A percentile compares a stretch with the other conserved stretches of the same genome.
These are phyloP conservation scores for Lepeophtheirus nordmannii DNA, from an alignment of 2,888 invertebrate genomes.

Conservation along the genomic window DNA sequence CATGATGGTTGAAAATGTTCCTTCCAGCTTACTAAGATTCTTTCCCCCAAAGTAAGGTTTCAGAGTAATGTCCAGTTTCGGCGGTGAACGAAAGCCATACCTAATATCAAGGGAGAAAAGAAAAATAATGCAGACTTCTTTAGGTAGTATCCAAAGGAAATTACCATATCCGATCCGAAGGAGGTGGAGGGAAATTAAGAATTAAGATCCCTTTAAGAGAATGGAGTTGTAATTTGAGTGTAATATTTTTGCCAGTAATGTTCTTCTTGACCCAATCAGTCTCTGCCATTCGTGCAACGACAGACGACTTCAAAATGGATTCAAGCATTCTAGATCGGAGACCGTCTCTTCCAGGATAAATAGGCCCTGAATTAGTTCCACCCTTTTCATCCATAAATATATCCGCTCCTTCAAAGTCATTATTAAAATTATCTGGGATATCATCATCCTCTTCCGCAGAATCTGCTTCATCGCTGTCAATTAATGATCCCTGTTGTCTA, in stretches of 20 bases:
- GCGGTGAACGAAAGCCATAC: slow-evolving; percentile 14
- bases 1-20: slow-evolving; percentile 5
- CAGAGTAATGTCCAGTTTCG: slow-evolving; percentile 15
- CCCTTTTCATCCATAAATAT: not conserved
- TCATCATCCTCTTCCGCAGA: slow-evolving; percentile 18
- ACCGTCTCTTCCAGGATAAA: not conserved
- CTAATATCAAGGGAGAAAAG: not conserved
- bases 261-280: slow-evolving; percentile 20
- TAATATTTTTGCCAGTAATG: slow-evolving; percentile 12
- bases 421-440: not conserved
- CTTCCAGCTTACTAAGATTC: slow-evolving; percentile 7
- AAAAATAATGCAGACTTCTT: too few relatives aligned
- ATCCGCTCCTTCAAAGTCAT: not conserved
- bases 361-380: not conserved
- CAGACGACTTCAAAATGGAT: not conserved
- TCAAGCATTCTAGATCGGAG: slow-evolving; percentile 11
- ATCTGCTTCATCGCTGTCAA: slow-evolving; percentile 20
- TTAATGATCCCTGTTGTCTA: slow-evolving; percentile 1
- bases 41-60: slow-evolving; percentile 15
- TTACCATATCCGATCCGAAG: slow-evolving; percentile 15
- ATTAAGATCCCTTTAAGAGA: slow-evolving; percentile 15
- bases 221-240: slow-evolving; percentile 13
- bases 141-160: not conserved
- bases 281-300: slow-evolving; percentile 11
- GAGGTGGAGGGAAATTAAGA: slow-evolving; percentile 16